A percentile compares a stretch with the other conserved stretches of the same genome.
phyloP scores from a whole-genome alignment of 2,888 invertebrate species.

The Epinotia demarniana region DNA sequence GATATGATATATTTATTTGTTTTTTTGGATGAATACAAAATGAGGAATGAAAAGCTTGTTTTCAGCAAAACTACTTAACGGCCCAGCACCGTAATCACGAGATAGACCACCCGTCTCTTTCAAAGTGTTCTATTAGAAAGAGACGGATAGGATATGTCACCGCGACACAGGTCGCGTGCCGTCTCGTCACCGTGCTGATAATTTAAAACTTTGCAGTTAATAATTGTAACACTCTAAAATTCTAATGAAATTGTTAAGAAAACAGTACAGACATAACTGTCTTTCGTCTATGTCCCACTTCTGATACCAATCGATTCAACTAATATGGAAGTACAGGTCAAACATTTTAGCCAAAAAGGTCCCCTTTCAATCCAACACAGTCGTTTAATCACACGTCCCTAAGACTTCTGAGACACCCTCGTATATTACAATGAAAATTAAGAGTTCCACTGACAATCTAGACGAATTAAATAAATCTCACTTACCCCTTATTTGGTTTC shows the following conservation, averaged over 20 bases:
- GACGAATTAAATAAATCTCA: conserved; percentile 81
- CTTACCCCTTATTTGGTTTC: conserved; percentile 73
- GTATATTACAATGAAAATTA: conserved; percentile 74
- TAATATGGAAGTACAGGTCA: conserved; percentile 17
- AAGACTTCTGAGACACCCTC: conserved; percentile 51
- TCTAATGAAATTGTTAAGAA: neutral
- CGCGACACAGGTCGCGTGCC: too few species aligned
- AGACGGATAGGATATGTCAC: too few species aligned
- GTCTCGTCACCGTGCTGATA: too few species aligned
- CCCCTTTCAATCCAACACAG: conserved; percentile 12
- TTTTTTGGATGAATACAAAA: too few species aligned
- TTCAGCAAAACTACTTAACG: too few species aligned
- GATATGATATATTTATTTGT: too few species aligned
- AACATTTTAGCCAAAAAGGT: neutral
- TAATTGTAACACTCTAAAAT: too few species aligned
- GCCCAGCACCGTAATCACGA: too few species aligned
- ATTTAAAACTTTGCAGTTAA: too few species aligned
- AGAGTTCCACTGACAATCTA: conserved; percentile 78
- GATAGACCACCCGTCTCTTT: too few species aligned
- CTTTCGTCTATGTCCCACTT: neutral
- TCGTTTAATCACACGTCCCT: conserved; percentile 44
- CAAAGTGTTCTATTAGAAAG: too few species aligned
- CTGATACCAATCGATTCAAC: neutral
- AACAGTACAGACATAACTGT: neutral
- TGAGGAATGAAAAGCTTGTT: too few species aligned